Base-by-base conservation (phyloP, 2,797 vertebrate genomes). In the Hyperoplus immaculatus region DNA sequence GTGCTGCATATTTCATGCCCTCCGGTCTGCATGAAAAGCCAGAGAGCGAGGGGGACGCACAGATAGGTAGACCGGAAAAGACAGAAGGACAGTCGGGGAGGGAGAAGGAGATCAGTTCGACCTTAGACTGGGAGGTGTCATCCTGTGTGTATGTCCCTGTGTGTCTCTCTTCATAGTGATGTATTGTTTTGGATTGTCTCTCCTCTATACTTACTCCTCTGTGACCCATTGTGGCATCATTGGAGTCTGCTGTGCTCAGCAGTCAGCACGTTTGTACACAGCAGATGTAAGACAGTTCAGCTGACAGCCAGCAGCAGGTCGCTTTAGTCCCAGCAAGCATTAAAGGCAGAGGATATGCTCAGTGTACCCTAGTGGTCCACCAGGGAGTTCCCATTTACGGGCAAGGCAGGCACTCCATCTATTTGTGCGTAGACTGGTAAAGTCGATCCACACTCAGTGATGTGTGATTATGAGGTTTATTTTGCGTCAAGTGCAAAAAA, bases 1-100 rank as follows among this genome's bases (percentile, higher is more conserved):
- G 67, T 77, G 86, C 90, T 94, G 92, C 88, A 92, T 91, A 91
- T 94, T 94, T 93, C 87, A 94, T 89, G 88, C 69, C 82, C 84
- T 85, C 81, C 84, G 50, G 86, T 86, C 87, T 75, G 88, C 80
- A 85, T 80, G 85, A 78, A 84, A 74, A 82, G 46, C 56, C 18
- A 29, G 56, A 39, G 29, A 36, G 53, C 21, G 14, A 55, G 51
- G 64, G 50, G 77, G 82, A 78, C 62, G 21, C 42, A 16, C 65
- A 42, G 81, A 73, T 13, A 29, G 29, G 29, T 3, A 29, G 29
- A 29, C 29, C 29, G 3, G 29, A 29, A 29, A 29, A 29, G 81
- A 12, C 15, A 3, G 50, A 72, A 62, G 36, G 59, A 15, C 43
- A 42, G 70, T 49, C 54, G 55, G 36, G 47, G 65, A 63, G 16